phyloP scores from a whole-genome alignment of 2,113 vertebrate genomes.

The Benitochromis conjunctus region DNA sequence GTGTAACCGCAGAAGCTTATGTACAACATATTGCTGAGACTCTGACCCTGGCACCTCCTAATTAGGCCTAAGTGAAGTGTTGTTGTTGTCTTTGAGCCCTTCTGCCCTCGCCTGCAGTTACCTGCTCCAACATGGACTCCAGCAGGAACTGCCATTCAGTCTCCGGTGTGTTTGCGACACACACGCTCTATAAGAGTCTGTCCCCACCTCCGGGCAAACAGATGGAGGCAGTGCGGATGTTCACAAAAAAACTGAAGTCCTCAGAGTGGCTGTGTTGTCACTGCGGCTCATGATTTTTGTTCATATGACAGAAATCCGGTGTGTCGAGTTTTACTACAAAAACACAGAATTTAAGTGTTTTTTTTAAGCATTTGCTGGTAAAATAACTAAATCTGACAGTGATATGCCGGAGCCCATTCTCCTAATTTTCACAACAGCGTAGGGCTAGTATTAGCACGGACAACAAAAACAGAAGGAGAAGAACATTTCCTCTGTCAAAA shows the following conservation, averaged over 20 bases:
- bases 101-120: slow-evolving; percentile 55
- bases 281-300: neutral
- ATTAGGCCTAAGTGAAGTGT: slow-evolving; percentile 50
- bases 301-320: neutral
- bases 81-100: slow-evolving; percentile 62
- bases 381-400: neutral
- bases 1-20: neutral
- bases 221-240: slow-evolving; percentile 34
- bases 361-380: neutral
- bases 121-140: slow-evolving; percentile 33
- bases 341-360: neutral
- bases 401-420: neutral
- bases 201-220: slow-evolving; percentile 72
- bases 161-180: slow-evolving; percentile 30
- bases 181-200: slow-evolving; percentile 15
- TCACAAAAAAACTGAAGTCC: slow-evolving; percentile 1
- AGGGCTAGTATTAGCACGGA: neutral
- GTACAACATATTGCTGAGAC: slow-evolving; percentile 38
- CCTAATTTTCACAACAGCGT: neutral
- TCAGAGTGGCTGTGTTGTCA: neutral
- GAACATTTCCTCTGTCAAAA: neutral
- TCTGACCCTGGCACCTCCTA: slow-evolving; percentile 14
- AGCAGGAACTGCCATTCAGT: slow-evolving; percentile 36
- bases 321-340: neutral
- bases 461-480: neutral